Evolutionary conservation across 2,113 vertebrate genomes (phyloP).

Genomic region (Muntiacus reevesi): DNA sequence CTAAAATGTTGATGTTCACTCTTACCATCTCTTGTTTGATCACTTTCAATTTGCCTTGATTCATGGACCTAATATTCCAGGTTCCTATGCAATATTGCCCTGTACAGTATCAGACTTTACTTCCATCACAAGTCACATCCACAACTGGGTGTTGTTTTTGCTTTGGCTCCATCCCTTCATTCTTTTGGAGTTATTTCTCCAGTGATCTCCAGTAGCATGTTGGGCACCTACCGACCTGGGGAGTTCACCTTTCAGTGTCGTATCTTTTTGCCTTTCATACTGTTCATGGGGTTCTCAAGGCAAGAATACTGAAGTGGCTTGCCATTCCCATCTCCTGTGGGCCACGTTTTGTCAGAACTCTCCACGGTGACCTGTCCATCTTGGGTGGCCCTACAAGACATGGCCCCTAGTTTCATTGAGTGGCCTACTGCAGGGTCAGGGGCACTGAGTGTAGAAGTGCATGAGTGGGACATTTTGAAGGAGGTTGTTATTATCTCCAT

Average conservation of each 20-base stretch:
- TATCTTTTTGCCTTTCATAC: background rate
- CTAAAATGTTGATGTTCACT: background rate
- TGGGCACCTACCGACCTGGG: background rate
- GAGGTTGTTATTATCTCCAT: background rate
- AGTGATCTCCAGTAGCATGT: background rate
- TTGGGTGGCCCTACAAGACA: background rate
- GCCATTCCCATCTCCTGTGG: background rate
- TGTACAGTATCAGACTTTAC: background rate
- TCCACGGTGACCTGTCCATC: background rate
- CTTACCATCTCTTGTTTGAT: background rate
- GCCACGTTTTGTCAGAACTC: background rate
- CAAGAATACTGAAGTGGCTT: background rate
- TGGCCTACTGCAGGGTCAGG: background rate
- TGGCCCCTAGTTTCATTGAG: background rate
- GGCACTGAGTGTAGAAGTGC: background rate
- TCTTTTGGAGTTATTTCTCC: background rate
- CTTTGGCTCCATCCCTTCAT: background rate
- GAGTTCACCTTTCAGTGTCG: background rate
- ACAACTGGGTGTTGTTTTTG: background rate
- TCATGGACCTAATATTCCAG: background rate
- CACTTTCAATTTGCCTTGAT: background rate
- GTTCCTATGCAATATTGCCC: background rate
- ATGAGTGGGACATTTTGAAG: background rate
- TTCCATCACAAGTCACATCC: background rate
- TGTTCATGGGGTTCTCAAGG: background rate